Conservation (phyloP, 2,113 vertebrate genomes). For the Athene noctua region DNA sequence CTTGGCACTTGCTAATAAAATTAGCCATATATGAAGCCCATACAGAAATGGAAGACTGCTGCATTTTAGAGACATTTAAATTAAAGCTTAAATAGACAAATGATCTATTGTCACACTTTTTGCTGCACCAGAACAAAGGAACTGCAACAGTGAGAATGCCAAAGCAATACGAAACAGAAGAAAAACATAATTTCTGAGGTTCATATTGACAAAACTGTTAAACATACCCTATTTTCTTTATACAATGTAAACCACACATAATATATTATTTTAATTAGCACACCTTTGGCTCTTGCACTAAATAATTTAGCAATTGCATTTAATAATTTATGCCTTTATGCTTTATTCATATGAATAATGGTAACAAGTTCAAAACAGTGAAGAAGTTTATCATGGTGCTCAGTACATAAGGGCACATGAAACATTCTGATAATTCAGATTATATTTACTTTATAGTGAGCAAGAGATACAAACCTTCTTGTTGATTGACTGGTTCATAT, state of each 20-base stretch:
- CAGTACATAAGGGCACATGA: background rate
- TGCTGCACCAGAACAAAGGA: background rate
- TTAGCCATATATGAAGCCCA: background rate
- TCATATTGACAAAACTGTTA: background rate
- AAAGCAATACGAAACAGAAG: background rate
- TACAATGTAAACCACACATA: background rate
- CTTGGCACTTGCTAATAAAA: background rate
- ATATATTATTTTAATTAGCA: background rate
- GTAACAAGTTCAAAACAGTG: background rate
- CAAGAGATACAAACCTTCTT: constrained; percentile 86
- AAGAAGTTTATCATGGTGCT: background rate
- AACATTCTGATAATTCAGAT: background rate
- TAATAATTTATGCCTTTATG: background rate
- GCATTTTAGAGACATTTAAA: background rate
- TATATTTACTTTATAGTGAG: background rate
- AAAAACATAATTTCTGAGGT: background rate
- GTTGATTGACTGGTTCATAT: constrained; percentile 93
- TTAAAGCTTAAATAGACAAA: background rate
- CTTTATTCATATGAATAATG: background rate
- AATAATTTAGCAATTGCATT: background rate
- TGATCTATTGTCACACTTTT: background rate
- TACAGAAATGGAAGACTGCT: background rate
- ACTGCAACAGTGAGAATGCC: background rate
- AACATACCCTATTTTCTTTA: background rate
- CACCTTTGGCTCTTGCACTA: background rate